Base-by-base conservation (phyloP, 2,888 invertebrate genomes). In the Ennomos quercinarius region DNA sequence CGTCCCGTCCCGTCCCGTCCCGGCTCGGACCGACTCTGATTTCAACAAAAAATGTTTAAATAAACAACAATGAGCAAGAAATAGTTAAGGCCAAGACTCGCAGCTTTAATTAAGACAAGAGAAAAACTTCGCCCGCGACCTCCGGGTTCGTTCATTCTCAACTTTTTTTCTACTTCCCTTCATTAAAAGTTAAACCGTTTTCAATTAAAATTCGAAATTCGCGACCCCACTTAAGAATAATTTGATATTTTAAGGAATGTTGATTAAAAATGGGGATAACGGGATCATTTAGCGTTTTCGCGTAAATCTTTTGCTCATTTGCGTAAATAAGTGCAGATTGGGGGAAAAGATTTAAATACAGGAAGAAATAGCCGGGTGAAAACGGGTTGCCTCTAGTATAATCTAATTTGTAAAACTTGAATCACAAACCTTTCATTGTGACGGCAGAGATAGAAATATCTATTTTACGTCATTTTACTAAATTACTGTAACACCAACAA, bases 151-250 rank as follows among this genome's bases (percentile, higher is more conserved):
- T 74, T 72, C 65, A 73, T 71, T 77, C 64, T 65, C 71, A 74
- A 80, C 73, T 78, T 83, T 78, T 80, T 76, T 73, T 74, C 41
- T 75, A 75, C 78, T 77, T 73, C 61, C 73, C 78, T 79, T 84
- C 81, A 81, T 86, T 84, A 86, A 85, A 86, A 85, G 78, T 85
- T 83, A 65, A 79, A 80, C 72, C 72, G 74, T 75, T 81, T 83
- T 84, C 84, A 84, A 85, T 86, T 84, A 84, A 84, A 84, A 81
- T 76, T 72, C 68, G 68, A 76, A 78, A 68, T 58, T 58, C 53
- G 58, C 56, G 63, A 62, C 63, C 65, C 67, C 63, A 63, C 63
- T 67, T 59, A 56, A 58, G 53, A 64, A 61, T 68, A 68, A 68
- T 64, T 63, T 65, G 62, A 64, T 65, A 67, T 68, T 68, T 65